Evolutionary conservation across 2,113 vertebrate species (phyloP), one percentile per base, ranked within the genome.

Genomic region (Fulmarus glacialis): DNA sequence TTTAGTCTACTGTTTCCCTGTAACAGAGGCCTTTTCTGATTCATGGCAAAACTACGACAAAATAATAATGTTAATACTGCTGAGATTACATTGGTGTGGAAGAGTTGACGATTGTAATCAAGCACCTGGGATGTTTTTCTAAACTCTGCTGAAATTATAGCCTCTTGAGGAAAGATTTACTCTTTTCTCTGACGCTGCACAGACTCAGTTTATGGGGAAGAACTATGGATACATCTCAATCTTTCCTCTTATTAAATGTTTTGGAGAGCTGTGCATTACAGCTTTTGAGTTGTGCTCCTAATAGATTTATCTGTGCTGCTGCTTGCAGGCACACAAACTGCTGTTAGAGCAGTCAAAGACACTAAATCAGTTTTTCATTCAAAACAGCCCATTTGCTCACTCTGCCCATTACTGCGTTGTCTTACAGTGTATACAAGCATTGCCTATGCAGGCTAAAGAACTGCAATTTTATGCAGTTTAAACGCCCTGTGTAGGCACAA

Each of bases 311-410:
- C 74, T 91, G 50, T 75, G 80, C 87, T 94, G 71, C 82, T 91
- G 78, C 82, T 78, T 85, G 63, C 74, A 90, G 82, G 87, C 62
- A 93, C 55, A 80, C 42, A 86, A 91, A 70, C 89, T 96, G 89
- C 84, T 93, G 82, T 59, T 93, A 36, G 79, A 88, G 87, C 87
- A 92, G 48, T 78, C 93, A 93, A 75, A 77, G 89, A 55, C 79
- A 81, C 71, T 96, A 96, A 96, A 97, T 96, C 96, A 95, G 70
- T 36, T 89, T 97, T 95, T 87, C 92, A 82, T 91, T 86, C 87
- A 91, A 77, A 97, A 72, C 77, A 92, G 83, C 47, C 70, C 73
- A 42, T 91, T 89, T 87, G 40, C 82, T 89, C 77, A 32, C 58
- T 72, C 77, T 85, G 52, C 73, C 64, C 26, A 24, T 91, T 88